A percentile compares a stretch with the other conserved stretches of the same genome.
These are phyloP conservation scores for Rhodinocichla rosea DNA, from an alignment of 2,113 vertebrate species.

Conservation along the genomic window DNA sequence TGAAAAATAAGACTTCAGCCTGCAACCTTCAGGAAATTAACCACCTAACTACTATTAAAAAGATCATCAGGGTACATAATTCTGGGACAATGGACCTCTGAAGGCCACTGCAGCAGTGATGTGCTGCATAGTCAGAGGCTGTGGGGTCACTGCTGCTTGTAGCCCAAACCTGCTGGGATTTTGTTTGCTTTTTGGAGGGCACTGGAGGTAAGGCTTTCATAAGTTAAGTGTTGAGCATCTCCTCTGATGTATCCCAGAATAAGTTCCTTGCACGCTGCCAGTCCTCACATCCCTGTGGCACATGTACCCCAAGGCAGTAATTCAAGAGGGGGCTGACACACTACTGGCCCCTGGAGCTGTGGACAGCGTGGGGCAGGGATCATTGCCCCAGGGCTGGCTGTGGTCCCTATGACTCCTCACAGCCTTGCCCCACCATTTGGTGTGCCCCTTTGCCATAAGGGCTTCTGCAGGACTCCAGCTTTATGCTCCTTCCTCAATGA, in stretches of 20 bases:
- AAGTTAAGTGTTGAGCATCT: background rate
- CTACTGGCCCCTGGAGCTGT: rapidly evolving
- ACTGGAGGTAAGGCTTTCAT: rapidly evolving
- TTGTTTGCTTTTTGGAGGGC: background rate
- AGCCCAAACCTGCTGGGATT: background rate
- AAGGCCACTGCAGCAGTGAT: background rate
- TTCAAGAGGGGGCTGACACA: background rate
- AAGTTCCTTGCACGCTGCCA: rapidly evolving
- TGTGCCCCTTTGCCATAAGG: rapidly evolving
- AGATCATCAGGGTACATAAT: background rate
- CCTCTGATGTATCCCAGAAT: background rate
- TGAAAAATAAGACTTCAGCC: background rate
- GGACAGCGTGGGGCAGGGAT: rapidly evolving
- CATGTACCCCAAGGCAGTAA: rapidly evolving
- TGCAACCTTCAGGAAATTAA: background rate
- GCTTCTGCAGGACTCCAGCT: background rate
- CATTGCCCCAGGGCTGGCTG: background rate
- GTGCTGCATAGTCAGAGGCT: rapidly evolving
- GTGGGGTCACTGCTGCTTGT: background rate
- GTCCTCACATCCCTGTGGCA: background rate
- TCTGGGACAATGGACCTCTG: background rate
- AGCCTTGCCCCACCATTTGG: background rate
- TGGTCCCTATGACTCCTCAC: rapidly evolving
- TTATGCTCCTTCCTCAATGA: background rate
- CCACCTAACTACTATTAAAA: background rate